Percentiles rank a stretch among this genome's conserved stretches.
Evolutionary conservation across 2,797 vertebrate genomes (phyloP).

Genomic region (Thalassophryne amazonica): DNA sequence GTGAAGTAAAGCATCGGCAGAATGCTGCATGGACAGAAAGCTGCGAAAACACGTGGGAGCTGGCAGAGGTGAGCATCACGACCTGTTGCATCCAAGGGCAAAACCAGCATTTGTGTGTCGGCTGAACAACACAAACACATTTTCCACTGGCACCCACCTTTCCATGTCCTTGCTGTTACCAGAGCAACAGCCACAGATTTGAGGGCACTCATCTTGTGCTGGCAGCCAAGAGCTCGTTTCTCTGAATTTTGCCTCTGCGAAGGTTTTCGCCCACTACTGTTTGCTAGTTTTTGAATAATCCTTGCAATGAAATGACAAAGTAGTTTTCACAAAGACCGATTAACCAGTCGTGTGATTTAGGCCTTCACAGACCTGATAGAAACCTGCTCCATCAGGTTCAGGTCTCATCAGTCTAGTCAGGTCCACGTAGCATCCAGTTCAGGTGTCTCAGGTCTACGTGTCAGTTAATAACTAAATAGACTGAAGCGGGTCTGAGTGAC

Average conservation of each 20-base stretch:
- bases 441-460: too few species aligned
- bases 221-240: constrained; percentile 34
- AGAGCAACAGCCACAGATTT: constrained; percentile 70
- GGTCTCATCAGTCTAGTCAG: too few species aligned
- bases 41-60: not conserved
- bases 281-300: too few species aligned
- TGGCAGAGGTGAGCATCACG: constrained; percentile 9
- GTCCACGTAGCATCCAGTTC: too few species aligned
- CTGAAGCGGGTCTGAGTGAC: too few species aligned
- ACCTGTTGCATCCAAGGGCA: constrained; percentile 16
- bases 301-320: too few species aligned
- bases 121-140: not conserved
- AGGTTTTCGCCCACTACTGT: too few species aligned
- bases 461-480: too few species aligned
- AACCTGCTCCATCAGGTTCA: too few species aligned
- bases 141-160: constrained; percentile 27
- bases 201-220: constrained; percentile 46
- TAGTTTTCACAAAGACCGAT: too few species aligned
- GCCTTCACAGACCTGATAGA: too few species aligned
- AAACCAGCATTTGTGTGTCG: not conserved
- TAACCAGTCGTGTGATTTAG: too few species aligned
- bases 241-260: constrained; percentile 21
- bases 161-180: constrained; percentile 64
- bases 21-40: constrained; percentile 11
- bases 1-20: constrained; percentile 9